Evolutionary conservation across 2,113 vertebrate genomes (phyloP), one percentile per base, ranked within the genome.

Genomic region (Protomyctophum bolini): DNA sequence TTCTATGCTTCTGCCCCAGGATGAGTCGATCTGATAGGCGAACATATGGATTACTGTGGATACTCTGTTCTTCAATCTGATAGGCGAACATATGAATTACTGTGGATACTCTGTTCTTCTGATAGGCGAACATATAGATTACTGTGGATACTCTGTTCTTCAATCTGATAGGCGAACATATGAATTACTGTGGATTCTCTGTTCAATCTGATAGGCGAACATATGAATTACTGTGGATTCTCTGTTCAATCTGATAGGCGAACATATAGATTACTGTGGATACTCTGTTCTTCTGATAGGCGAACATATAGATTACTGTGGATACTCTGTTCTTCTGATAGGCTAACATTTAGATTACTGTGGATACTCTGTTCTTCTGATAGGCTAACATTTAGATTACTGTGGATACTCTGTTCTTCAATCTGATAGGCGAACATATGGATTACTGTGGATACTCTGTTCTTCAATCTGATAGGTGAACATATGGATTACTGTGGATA

Each of bases 261-360:
- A n/a, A n/a, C n/a, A n/a, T n/a, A 96, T 99, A 72, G 98, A 99
- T 87, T 99, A 99, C 76, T 99, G 98, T 80, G 97, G 98, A 1
- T 99, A 99, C 70, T 93, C 97, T 73, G 98, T 99, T 63, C 95
- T 99, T 70, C 98, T n/a, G n/a, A n/a, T n/a, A n/a, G n/a, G n/a
- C n/a, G n/a, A n/a, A n/a, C n/a, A n/a, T n/a, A 96, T 99, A 72
- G 98, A 99, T 87, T 99, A 99, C 76, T 99, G 98, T 80, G 97
- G 98, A 1, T 99, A 99, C 70, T 93, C 97, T 73, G 98, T 99
- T 63, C 95, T 99, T 70, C 98, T n/a, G n/a, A n/a, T n/a, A n/a
- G n/a, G n/a, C n/a, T n/a, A n/a, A n/a, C n/a, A n/a, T n/a, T 96
- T 99, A 72, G 98, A 99, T 87, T 99, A 99, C 76, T 99, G 98